phyloP scores from a whole-genome alignment of 2,113 vertebrate species.

The Istiophorus platypterus region DNA sequence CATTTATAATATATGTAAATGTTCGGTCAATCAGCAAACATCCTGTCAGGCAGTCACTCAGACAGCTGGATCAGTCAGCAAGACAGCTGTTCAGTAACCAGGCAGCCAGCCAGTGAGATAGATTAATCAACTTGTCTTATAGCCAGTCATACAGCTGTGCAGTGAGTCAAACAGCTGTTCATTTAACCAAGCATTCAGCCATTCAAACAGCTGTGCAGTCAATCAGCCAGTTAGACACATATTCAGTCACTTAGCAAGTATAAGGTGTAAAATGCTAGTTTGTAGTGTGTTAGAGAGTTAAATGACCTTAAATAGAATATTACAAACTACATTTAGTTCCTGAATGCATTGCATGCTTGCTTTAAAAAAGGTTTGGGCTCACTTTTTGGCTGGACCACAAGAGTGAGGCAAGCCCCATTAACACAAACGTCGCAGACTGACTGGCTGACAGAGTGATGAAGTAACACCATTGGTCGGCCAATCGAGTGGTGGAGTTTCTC shows the following conservation, averaged over 20 bases:
- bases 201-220: slow-evolving; percentile 50
- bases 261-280: neutral
- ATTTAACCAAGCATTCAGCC: slow-evolving; percentile 23
- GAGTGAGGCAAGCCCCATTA: too few species aligned
- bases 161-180: slow-evolving; percentile 60
- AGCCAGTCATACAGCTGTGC: slow-evolving; percentile 63
- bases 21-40: slow-evolving; percentile 16
- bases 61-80: slow-evolving; percentile 34
- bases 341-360: neutral
- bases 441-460: too few species aligned
- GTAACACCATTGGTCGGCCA: too few species aligned
- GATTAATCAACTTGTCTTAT: slow-evolving; percentile 52
- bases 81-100: slow-evolving; percentile 42
- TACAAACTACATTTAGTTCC: neutral
- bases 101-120: slow-evolving; percentile 40
- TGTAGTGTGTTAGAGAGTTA: neutral
- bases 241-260: neutral
- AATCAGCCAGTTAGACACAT: slow-evolving; percentile 26
- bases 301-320: neutral
- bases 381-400: neutral
- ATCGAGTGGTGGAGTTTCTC: too few species aligned
- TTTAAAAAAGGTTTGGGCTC: neutral
- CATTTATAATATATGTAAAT: too few species aligned
- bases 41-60: slow-evolving; percentile 6
- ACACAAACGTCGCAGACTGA: too few species aligned